phyloP scores from a whole-genome alignment of 2,888 invertebrate species.

The Spodoptera picta region DNA sequence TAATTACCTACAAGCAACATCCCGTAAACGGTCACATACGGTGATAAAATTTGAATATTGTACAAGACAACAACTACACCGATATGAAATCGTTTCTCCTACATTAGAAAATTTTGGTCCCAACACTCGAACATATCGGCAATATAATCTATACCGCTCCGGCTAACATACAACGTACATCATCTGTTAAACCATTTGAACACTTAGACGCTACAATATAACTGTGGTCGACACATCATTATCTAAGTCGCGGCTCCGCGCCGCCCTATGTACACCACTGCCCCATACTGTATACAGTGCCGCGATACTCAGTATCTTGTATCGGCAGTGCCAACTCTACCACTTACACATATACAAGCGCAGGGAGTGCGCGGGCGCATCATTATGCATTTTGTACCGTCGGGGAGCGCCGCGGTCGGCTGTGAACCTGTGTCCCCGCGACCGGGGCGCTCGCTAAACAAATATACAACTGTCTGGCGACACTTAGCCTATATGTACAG shows the following conservation, averaged over 20 bases:
- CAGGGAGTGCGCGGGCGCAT: conserved; percentile 55
- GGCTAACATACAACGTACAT: conserved; percentile 64
- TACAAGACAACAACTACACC: conserved; percentile 75
- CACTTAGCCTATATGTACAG: conserved; percentile 64
- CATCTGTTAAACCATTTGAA: conserved; percentile 73
- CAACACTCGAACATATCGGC: conserved; percentile 68
- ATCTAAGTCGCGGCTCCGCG: conserved; percentile 64
- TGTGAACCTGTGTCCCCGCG: conserved; percentile 67
- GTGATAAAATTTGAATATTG: conserved; percentile 81
- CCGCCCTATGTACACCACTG: conserved; percentile 19
- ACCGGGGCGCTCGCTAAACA: conserved; percentile 75
- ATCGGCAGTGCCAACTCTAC: conserved; percentile 39
- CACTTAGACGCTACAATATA: conserved; percentile 76
- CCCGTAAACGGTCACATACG: conserved; percentile 78
- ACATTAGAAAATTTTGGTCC: conserved; percentile 84
- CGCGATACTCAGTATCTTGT: conserved; percentile 16
- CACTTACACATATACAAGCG: conserved; percentile 52
- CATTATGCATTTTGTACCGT: conserved; percentile 85
- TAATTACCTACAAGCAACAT: conserved; percentile 79
- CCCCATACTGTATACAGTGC: conserved; percentile 4
- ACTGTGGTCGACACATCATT: conserved; percentile 77
- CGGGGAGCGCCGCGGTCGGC: conserved; percentile 68
- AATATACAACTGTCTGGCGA: conserved; percentile 65
- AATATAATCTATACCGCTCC: conserved; percentile 52
- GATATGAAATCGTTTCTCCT: conserved; percentile 67